Conservation (phyloP, 2,888 invertebrate genomes). For the Drosophila pseudotalamancana region DNA sequence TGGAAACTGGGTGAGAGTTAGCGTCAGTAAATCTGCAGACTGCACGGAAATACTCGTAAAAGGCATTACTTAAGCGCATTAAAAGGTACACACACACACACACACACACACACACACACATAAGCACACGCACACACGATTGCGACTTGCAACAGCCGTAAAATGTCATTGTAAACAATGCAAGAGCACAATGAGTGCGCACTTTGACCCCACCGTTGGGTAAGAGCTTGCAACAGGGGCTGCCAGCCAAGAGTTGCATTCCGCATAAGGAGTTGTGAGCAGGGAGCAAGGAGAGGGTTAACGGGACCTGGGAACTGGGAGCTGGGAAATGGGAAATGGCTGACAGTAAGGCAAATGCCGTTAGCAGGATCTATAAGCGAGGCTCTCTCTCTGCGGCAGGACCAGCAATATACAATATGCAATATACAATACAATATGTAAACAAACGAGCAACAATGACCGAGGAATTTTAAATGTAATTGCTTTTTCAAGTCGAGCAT, state of each 20-base stretch:
- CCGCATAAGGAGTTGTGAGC: background rate
- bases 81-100: constrained; percentile 41
- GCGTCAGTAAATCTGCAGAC: constrained; percentile 66
- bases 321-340: constrained; percentile 16
- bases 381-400: background rate
- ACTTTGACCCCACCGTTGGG: constrained; percentile 39
- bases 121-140: constrained; percentile 7
- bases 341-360: constrained; percentile 13
- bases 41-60: constrained; percentile 64
- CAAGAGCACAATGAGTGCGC: constrained; percentile 52
- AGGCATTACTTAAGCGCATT: constrained; percentile 63
- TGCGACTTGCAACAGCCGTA: constrained; percentile 62
- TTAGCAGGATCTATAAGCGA: background rate
- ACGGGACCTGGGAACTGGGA: background rate
- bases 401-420: background rate
- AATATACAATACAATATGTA: constrained; percentile 25
- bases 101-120: constrained; percentile 6
- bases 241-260: constrained; percentile 6
- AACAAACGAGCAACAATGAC: constrained; percentile 34
- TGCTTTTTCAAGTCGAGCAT: constrained; percentile 40
- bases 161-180: constrained; percentile 64
- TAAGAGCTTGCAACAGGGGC: constrained; percentile 21
- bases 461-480: constrained; percentile 66
- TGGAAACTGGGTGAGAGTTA: constrained; percentile 53
- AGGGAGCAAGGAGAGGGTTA: constrained; percentile 4